phyloP scores from a whole-genome alignment of 2,113 vertebrate species.

The Siniperca chuatsi region DNA sequence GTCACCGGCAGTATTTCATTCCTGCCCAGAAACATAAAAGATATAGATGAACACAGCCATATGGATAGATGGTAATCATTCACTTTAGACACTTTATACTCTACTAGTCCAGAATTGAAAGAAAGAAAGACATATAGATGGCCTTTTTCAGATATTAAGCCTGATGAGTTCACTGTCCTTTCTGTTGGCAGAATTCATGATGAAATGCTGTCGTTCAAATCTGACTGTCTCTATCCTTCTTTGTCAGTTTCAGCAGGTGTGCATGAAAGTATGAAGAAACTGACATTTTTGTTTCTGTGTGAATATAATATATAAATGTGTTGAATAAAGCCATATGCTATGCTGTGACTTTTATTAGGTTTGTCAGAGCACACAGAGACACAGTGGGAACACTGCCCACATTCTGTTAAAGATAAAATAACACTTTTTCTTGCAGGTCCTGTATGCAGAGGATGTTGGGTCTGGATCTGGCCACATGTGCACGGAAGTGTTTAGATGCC shows the following conservation, averaged over 20 bases:
- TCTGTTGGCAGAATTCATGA: background rate
- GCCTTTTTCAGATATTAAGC: conserved; percentile 45
- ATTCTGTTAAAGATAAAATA: conserved; percentile 46
- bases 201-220: conserved; percentile 13
- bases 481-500: conserved; percentile 37
- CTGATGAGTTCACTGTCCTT: conserved; percentile 34
- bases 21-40: conserved; percentile 58
- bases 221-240: background rate
- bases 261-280: conserved; percentile 17
- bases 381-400: conserved; percentile 38
- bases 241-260: conserved; percentile 58
- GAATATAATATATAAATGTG: conserved; percentile 21
- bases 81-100: conserved; percentile 23
- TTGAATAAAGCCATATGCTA: conserved; percentile 53
- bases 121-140: conserved; percentile 22
- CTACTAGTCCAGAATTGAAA: conserved; percentile 10
- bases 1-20: conserved; percentile 75
- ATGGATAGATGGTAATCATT: conserved; percentile 56
- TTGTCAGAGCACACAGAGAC: conserved; percentile 53
- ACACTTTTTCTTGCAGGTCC: conserved; percentile 57
- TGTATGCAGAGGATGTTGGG: conserved; percentile 16
- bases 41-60: conserved; percentile 64
- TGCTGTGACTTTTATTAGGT: conserved; percentile 50
- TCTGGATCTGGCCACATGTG: conserved; percentile 11
- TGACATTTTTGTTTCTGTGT: conserved; percentile 26